phyloP scores from a whole-genome alignment of 2,888 invertebrate genomes.

The Eilema depressum region DNA sequence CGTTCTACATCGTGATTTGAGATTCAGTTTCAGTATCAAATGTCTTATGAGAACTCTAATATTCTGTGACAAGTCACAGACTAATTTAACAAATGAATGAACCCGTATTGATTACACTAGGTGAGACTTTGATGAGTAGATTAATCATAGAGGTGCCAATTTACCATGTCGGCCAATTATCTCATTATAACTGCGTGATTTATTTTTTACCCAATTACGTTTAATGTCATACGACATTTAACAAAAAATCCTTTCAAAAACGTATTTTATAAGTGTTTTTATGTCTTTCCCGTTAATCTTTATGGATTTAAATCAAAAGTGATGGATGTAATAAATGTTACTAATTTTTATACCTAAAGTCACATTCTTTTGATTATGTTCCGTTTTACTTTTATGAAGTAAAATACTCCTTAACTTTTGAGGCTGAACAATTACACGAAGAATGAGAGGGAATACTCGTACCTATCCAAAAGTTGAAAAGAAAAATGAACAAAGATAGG shows the following conservation, averaged over 20 bases:
- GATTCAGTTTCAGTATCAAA: slow-evolving; percentile 34
- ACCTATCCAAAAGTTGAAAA: no score
- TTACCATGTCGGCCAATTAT: background rate
- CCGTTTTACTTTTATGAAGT: no score
- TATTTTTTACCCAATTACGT: slow-evolving; percentile 31
- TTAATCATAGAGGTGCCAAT: slow-evolving; percentile 39
- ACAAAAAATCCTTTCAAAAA: slow-evolving; percentile 18
- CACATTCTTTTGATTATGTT: no score
- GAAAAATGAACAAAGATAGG: background rate
- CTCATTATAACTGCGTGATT: background rate
- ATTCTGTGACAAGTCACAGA: slow-evolving; percentile 20
- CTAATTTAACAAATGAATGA: slow-evolving; percentile 25
- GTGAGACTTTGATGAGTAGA: slow-evolving; percentile 20
- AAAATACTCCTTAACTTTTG: background rate
- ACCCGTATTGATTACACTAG: slow-evolving; percentile 27
- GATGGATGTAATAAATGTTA: slow-evolving; percentile 21
- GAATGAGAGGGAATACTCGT: background rate
- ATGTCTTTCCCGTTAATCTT: slow-evolving; percentile 37
- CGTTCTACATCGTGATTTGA: slow-evolving; percentile 46
- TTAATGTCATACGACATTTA: slow-evolving; percentile 36
- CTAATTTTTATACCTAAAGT: background rate
- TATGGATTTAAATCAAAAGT: slow-evolving; percentile 36
- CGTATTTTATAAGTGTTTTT: no score
- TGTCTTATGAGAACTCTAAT: slow-evolving; percentile 27
- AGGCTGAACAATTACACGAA: background rate